Base-by-base conservation (phyloP, 2,888 invertebrate species). In the Drosophila tripunctata region DNA sequence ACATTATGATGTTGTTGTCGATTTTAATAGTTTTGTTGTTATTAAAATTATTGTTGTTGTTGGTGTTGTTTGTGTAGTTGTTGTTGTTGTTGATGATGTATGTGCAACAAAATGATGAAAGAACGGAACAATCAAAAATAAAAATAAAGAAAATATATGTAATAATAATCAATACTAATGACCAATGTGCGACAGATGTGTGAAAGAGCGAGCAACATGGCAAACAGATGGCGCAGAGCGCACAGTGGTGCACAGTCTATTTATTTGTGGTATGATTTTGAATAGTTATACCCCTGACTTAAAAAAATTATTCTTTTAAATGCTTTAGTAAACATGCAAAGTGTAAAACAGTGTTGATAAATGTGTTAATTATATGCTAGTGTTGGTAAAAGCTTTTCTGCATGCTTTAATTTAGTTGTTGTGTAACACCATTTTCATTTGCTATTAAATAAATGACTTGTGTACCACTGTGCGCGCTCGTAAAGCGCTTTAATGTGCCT, bases 101-200 rank as follows among this genome's bases (percentile, higher is more conserved):
- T 57, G 66, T 63, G 66, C 69, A 69, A 75, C 69, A 71, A 78
- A 76, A 77, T 79, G 80, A 80, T 74, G 51, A 74, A 64, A n/a
- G n/a, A n/a, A n/a, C n/a, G n/a, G n/a, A n/a, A 71, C 48, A 67
- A 71, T 41, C 65, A 64, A 74, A 67, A 62, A 27, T 27, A 56
- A 64, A n/a, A 76, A 56, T 47, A 63, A 65, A 63, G 44, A 67
- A 66, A 75, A 73, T 56, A 68, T 70, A 64, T 19, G 52, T 35
- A 69, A 67, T 61, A 48, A 67, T 50, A 73, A 78, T 73, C 71
- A 81, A 78, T 76, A 74, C 74, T 69, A 70, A 81, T 81, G 54
- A 72, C 52, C 64, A 71, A 48, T 55, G 67, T 75, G 69, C 40
- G 27, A 69, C 57, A 63, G 54, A 51, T 36, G 51, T 21, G 47